Conservation (phyloP, 2,113 vertebrate genomes). For the Tragelaphus scriptus region DNA sequence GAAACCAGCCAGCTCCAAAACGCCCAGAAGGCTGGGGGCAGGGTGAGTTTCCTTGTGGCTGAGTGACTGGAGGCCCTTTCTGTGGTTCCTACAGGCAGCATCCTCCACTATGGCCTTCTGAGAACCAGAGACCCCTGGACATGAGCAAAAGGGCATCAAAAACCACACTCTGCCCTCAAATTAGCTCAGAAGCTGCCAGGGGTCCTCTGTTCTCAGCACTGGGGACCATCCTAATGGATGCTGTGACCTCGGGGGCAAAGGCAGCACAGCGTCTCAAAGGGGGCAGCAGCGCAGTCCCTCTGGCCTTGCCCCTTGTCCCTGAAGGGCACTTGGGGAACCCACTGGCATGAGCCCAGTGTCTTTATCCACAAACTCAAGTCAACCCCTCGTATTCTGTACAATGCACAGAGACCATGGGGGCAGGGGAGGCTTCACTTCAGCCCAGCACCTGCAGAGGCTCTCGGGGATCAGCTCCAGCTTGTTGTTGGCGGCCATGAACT, state of each 20-base stretch:
- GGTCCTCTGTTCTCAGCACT: not conserved
- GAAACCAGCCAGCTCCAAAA: not conserved
- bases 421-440: accelerated
- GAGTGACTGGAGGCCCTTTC: too few relatives aligned
- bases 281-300: not conserved
- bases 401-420: accelerated
- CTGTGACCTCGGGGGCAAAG: not conserved
- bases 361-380: not conserved
- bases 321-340: not conserved
- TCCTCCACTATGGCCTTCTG: not conserved
- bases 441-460: conserved; percentile 92
- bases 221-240: not conserved
- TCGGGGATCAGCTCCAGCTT: conserved; percentile 97
- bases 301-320: not conserved
- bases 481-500: conserved; percentile 98
- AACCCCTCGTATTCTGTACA: not conserved
- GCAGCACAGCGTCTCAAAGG: accelerated
- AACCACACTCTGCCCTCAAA: not conserved
- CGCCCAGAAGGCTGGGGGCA: accelerated
- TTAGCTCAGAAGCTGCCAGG: too few relatives aligned
- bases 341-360: too few relatives aligned
- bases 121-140: not conserved
- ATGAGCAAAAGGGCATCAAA: not conserved
- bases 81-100: not conserved
- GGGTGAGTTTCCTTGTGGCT: not conserved